Conservation (phyloP, 2,888 invertebrate species). For the Nephrotoma flavescens region DNA sequence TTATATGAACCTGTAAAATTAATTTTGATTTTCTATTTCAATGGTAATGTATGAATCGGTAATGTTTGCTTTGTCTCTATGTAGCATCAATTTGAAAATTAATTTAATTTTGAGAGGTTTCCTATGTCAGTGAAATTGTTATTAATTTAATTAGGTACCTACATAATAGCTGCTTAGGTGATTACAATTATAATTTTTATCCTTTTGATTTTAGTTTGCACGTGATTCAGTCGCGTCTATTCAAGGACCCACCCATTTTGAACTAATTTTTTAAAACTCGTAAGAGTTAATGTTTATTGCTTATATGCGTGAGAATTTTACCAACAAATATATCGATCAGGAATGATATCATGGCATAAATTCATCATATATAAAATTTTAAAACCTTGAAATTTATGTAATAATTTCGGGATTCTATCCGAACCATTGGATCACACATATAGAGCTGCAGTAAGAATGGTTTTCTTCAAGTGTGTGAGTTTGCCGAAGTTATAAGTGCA, state of each 20-base stretch:
- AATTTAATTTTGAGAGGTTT: neutral
- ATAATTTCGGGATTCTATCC: too few relatives aligned
- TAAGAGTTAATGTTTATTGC: neutral
- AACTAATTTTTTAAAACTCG: neutral
- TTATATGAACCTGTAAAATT: neutral
- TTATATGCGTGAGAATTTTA: neutral
- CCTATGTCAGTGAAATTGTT: neutral
- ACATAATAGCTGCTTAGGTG: neutral
- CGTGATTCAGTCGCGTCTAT: neutral
- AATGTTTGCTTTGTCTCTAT: neutral
- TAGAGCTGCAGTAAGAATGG: too few relatives aligned
- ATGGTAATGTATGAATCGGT: neutral
- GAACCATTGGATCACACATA: too few relatives aligned
- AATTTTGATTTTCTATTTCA: neutral
- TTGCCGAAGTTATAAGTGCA: too few relatives aligned
- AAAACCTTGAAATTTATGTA: neutral
- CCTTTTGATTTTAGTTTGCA: neutral
- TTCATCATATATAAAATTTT: neutral
- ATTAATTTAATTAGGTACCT: neutral
- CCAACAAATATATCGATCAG: neutral
- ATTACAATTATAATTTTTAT: neutral
- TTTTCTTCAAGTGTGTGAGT: too few relatives aligned
- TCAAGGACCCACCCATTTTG: neutral
- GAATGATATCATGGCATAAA: neutral
- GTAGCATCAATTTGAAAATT: neutral